phyloP scores from a whole-genome alignment of 64 coral and sea anemone species.

The Pocillopora verrucosa region DNA sequence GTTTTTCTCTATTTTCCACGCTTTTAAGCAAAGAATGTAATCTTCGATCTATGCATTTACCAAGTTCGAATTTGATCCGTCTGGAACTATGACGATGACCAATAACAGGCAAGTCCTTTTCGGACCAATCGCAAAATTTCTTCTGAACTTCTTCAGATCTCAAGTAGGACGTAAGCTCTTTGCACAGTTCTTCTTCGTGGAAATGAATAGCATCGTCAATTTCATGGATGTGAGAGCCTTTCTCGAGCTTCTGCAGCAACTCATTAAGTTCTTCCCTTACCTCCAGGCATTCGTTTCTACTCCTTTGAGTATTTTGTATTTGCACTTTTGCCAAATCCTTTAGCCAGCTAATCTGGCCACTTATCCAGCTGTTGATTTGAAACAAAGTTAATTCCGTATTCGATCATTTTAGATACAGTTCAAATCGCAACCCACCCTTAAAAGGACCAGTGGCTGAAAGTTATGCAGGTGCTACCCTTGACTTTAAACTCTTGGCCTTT shows the following conservation, averaged over 20 bases:
- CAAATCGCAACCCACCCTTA: no score
- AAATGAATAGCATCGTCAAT: background rate
- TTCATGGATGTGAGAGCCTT: background rate
- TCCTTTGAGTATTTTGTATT: background rate
- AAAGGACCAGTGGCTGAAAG: no score
- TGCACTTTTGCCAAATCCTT: background rate
- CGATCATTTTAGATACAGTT: no score
- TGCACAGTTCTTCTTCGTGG: background rate
- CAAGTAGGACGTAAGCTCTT: background rate
- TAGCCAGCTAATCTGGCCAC: background rate
- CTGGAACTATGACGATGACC: background rate
- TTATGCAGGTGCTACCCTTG: no score
- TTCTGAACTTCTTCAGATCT: background rate
- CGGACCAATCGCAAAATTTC: background rate
- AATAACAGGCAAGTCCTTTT: background rate
- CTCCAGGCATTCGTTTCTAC: background rate
- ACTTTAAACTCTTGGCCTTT: no score
- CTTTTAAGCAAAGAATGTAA: background rate
- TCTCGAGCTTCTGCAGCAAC: background rate
- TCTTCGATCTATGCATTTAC: background rate
- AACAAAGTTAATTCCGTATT: background rate
- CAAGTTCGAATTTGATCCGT: background rate
- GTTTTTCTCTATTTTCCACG: background rate
- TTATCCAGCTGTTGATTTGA: background rate
- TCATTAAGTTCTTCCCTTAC: background rate